phyloP scores from a whole-genome alignment of 2,113 vertebrate genomes.

The Prinia subflava region DNA sequence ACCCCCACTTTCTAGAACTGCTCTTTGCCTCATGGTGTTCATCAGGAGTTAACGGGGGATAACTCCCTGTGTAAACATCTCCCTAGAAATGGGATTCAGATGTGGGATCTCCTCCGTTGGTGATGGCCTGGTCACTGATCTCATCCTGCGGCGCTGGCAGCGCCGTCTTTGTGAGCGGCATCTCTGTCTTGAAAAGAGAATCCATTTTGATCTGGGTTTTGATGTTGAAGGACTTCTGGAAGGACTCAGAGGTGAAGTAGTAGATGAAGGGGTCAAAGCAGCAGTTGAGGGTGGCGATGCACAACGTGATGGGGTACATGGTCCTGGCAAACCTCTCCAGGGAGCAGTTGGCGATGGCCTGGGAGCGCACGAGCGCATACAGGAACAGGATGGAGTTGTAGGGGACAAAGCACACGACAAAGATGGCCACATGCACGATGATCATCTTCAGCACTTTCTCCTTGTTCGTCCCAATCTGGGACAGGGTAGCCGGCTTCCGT shows the following conservation, averaged over 20 bases:
- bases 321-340: slow-evolving; percentile 90
- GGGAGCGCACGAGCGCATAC: slow-evolving; percentile 92
- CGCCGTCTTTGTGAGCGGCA: slow-evolving; percentile 68
- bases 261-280: slow-evolving; percentile 97
- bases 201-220: slow-evolving; percentile 84
- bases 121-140: slow-evolving; percentile 73
- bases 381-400: slow-evolving; percentile 96
- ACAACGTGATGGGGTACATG: slow-evolving; percentile 93
- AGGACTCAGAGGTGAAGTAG: slow-evolving; percentile 96
- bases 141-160: slow-evolving; percentile 75
- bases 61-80: not conserved
- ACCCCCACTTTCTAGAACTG: not conserved
- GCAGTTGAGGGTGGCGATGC: slow-evolving; percentile 93
- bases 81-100: slow-evolving; percentile 79
- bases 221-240: slow-evolving; percentile 92
- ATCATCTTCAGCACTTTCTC: slow-evolving; percentile 94
- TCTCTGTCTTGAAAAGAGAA: slow-evolving; percentile 82
- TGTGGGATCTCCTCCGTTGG: slow-evolving; percentile 82
- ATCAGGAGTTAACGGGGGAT: not conserved
- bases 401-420: slow-evolving; percentile 94
- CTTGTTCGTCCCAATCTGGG: slow-evolving; percentile 93
- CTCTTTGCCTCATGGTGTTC: not conserved
- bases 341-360: slow-evolving; percentile 87
- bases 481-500: slow-evolving; percentile 84
- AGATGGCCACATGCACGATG: slow-evolving; percentile 91